Evolutionary conservation across 2,797 vertebrate species (phyloP), one percentile per base, ranked within the genome.

Genomic region (Betta splendens): DNA sequence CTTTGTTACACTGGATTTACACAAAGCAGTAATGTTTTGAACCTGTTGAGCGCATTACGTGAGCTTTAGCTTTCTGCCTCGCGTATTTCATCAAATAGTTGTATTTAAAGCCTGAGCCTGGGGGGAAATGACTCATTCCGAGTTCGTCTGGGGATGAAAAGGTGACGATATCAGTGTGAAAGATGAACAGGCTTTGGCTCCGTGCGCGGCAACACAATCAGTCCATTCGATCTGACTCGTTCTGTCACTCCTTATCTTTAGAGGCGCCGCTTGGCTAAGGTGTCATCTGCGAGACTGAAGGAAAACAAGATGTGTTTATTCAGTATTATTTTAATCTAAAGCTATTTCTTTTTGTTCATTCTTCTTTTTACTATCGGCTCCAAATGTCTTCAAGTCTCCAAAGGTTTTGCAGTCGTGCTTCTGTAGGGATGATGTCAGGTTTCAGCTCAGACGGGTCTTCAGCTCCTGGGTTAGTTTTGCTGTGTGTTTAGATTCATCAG

Each of bases 241-340:
- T 75, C 26, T 38, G 23, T 75, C 55, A 52, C 29, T 46, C 9
- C 15, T 42, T 45, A 54, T 64, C 45, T 39, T 57, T 42, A 20
- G 16, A 65, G 32, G 3, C 3, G n/a, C 37, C 11, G 7, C 18
- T 1, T 7, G 6, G 35, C 13, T 5, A 15, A 2, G 25, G 3
- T 39, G 16, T 25, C 16, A 16, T 16, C 8, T 16, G 23, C n/a
- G 25, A 25, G 23, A 4, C 4, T 25, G 4, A 25, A 25, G 23
- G 23, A 25, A 25, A 25, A 25, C 23, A n/a, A n/a, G n/a, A n/a
- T n/a, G n/a, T n/a, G n/a, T n/a, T n/a, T n/a, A n/a, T n/a, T n/a
- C n/a, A n/a, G n/a, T n/a, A n/a, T n/a, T n/a, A n/a, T n/a, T n/a
- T n/a, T n/a, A n/a, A n/a, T n/a, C n/a, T n/a, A n/a, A n/a, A n/a